Evolutionary conservation across 2,888 invertebrate species (phyloP).

Genomic region (Hydraecia micacea): DNA sequence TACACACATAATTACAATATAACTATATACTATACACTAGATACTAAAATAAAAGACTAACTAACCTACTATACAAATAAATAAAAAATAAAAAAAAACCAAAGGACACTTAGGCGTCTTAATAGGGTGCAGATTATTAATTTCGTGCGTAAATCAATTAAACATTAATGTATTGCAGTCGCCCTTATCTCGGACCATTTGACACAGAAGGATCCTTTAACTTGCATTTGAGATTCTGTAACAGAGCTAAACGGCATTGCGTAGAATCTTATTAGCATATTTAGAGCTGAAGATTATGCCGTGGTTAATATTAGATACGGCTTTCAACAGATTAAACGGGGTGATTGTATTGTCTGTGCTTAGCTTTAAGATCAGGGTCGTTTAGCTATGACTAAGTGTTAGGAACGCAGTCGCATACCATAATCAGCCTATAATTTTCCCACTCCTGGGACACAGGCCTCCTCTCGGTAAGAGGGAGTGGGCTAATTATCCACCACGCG

Average conservation of each 20-base stretch:
- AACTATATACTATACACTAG: no score
- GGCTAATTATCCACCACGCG: no score
- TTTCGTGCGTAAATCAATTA: neutral
- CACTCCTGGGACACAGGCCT: no score
- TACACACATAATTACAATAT: no score
- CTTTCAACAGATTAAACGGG: conserved; percentile 2
- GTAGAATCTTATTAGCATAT: conserved; percentile 11
- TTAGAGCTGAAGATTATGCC: neutral
- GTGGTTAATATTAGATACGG: conserved; percentile 6
- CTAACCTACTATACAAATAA: no score
- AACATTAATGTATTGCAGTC: conserved; percentile 9
- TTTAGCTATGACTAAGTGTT: neutral
- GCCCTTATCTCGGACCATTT: neutral
- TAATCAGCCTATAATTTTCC: no score
- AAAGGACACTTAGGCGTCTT: no score
- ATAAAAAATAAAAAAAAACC: no score
- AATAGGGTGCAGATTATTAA: neutral
- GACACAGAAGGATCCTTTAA: neutral
- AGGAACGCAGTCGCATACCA: neutral
- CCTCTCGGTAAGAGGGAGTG: no score
- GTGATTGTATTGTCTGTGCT: neutral
- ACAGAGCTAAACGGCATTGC: neutral
- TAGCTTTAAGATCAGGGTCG: neutral
- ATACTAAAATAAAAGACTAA: no score
- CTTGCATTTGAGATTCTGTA: conserved; percentile 13